A percentile compares a stretch with the other conserved stretches of the same genome.
These are phyloP conservation scores for Molossus molossus DNA, from an alignment of 2,797 vertebrate species.

Conservation along the genomic window DNA sequence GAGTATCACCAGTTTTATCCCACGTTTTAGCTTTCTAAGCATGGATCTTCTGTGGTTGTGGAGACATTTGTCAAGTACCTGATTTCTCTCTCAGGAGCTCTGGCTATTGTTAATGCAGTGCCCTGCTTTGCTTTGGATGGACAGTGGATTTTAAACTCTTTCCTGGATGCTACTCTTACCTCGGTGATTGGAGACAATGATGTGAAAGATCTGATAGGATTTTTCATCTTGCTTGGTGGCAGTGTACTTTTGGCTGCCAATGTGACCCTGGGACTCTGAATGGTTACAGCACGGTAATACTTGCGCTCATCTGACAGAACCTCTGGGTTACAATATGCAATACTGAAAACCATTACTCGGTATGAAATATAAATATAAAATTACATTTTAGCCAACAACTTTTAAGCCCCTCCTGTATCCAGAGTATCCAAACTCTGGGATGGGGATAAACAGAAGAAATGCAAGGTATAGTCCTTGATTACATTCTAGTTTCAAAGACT, in stretches of 20 bases:
- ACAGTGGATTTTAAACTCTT: conserved; percentile 98
- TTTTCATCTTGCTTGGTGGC: conserved; percentile 96
- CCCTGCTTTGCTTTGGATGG: conserved; percentile 99
- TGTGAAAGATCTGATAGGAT: conserved; percentile 95
- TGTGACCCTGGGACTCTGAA: conserved; percentile 97
- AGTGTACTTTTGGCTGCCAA: conserved; percentile 95
- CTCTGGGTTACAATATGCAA: conserved; percentile 47
- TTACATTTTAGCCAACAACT: conserved; percentile 70
- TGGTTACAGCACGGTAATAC: conserved; percentile 97
- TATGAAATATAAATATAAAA: conserved; percentile 82
- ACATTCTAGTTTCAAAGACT: conserved; percentile 67
- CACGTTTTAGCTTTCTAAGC: conserved; percentile 96
- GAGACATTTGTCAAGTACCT: conserved; percentile 99
- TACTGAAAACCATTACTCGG: conserved; percentile 77
- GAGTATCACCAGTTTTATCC: conserved; percentile 97
- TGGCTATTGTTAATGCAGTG: conserved; percentile 98
- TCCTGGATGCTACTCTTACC: conserved; percentile 96
- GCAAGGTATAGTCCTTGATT: conserved; percentile 52
- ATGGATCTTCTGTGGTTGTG: conserved; percentile 95
- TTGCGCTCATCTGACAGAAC: conserved; percentile 11
- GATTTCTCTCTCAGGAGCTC: conserved; percentile 96
- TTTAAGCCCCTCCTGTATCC: conserved; percentile 72
- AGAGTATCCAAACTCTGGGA: conserved; percentile 60
- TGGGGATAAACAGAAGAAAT: conserved; percentile 35
- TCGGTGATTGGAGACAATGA: conserved; percentile 94